Evolutionary conservation across 2,113 vertebrate genomes (phyloP), one percentile per base, ranked within the genome.

Genomic region (Xiphophorus maculatus): DNA sequence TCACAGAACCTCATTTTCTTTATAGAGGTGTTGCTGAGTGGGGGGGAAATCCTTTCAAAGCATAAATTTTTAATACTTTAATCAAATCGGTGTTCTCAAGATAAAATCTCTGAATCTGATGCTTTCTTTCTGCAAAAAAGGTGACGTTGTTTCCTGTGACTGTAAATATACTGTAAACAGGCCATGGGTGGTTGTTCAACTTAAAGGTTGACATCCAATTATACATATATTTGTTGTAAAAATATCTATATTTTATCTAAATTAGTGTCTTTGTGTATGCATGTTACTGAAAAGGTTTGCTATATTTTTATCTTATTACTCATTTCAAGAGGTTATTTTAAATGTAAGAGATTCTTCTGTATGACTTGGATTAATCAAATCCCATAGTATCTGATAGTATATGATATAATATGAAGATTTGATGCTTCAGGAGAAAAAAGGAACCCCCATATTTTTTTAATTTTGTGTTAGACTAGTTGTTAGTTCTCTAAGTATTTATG

Each of bases 31-130:
- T 64, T 76, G 35, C 63, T 40, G 63, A 73, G 32, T 69, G 30
- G 37, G 40, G 13, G 3, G 3, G 28, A 37, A 79, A 80, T 54
- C 65, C 58, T 48, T 58, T 66, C 64, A 32, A 65, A 69, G 66
- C 68, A 79, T 84, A 63, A 79, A 86, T 86, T 69, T 86, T 85
- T 83, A 61, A 87, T 69, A 64, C 58, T 69, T 33, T 25, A 58
- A 81, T 88, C 30, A 78, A 73, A 81, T 74, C 28, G 58, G 40
- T n/a, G 32, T 81, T 81, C 81, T 40, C 12, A 66, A 65, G 35
- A 70, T 63, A 71, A 68, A 48, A 71, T 19, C 40, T 71, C 29
- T 65, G 17, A 77, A 84, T 71, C 61, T 28, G 14, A 62, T 17
- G 63, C 32, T 44, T 4, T 44, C 32, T 44, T 74, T 73, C 64